Evolutionary conservation across 2,113 vertebrate species (phyloP), one percentile per base, ranked within the genome.

Genomic region (Oxyura jamaicensis): DNA sequence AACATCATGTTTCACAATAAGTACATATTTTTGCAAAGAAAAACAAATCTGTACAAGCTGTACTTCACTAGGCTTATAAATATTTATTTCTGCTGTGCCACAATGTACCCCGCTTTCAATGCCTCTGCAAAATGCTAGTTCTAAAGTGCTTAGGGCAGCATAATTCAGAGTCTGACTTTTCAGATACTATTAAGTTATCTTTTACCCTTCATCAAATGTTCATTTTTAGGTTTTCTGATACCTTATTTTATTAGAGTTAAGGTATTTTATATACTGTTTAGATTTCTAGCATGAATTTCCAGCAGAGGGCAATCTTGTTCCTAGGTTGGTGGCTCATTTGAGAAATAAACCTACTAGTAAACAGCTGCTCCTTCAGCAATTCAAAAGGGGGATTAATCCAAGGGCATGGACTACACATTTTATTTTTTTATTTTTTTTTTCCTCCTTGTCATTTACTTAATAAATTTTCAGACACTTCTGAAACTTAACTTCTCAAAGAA

Each of bases 291-390:
- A 33, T 20, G 39, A 29, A 13, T 88, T 95, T 95, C 95, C 97
- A 96, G 93, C 75, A 97, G 96, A 96, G 95, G 95, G 96, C 95
- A 96, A 76, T 86, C 88, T 96, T 97, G 88, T 50, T 95, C 83
- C 67, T 94, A 50, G 17, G 28, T 39, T 79, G 17, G 17, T 35
- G 62, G 8, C 19, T 86, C 6, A 2, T 22, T 33, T 20, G 19
- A 20, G 39, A n/a, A 0, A 6, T 72, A 88, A 86, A 82, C 31
- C 35, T 39, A n/a, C 29, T 36, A 16, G 31, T 18, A 17, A 55
- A 8, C 23, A 58, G 4, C 29, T 1, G 0, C 8, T 2, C 15
- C 5, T 17, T 69, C 35, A 46, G 29, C n/a, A 4, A 90, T 76
- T 68, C 26, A 63, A 88, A 52, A 0, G 1, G 2, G 15, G 3